Evolutionary conservation across 2,113 vertebrate species (phyloP), one percentile per base, ranked within the genome.

Genomic region (Eidolon helvum): DNA sequence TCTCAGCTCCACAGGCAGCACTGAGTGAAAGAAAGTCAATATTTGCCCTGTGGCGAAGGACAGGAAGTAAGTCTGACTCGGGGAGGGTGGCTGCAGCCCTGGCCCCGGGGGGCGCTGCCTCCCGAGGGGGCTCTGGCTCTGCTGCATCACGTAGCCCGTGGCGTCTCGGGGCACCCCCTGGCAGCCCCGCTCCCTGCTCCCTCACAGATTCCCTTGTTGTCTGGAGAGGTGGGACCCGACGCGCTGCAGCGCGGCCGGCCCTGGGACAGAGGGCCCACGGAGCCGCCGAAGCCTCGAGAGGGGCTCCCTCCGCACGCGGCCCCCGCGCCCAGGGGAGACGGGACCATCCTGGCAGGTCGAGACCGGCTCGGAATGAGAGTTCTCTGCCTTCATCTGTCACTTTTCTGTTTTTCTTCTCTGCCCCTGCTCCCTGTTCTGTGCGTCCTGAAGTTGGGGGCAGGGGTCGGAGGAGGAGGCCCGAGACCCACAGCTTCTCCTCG

Each of bases 21-120:
- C 38, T 0, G 55, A 87, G 86, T 78, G 89, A 95, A 93, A 75
- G 82, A 90, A 95, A 91, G 97, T 91, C 96, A 91, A 78, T 93
- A 93, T 93, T 94, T 97, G 89, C 80, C 93, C 91, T 22, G 77
- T 24, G 89, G 92, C 74, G 12, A 30, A 84, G 95, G 72, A 35
- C n/a, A 2, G 69, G 68, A 63, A 77, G 8, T 30, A 38, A 86
- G 89, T 88, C 80, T 33, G 91, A 59, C 38, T 43, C 3, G n/a
- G 86, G 61, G 18, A 53, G 69, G 10, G 10, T 0, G 35, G 71
- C 71, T 26, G 14, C 69, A 28, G 71, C 4, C 3, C 65, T 0
- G 8, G 40, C 19, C 3, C 4, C 12, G 10, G 16, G 18, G 26
- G 35, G 77, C 16, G 1, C 50, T 0, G 88, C 57, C 75, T 92